phyloP scores from a whole-genome alignment of 1,140 invertebrate genomes.

The Tetramorium parvispinum region DNA sequence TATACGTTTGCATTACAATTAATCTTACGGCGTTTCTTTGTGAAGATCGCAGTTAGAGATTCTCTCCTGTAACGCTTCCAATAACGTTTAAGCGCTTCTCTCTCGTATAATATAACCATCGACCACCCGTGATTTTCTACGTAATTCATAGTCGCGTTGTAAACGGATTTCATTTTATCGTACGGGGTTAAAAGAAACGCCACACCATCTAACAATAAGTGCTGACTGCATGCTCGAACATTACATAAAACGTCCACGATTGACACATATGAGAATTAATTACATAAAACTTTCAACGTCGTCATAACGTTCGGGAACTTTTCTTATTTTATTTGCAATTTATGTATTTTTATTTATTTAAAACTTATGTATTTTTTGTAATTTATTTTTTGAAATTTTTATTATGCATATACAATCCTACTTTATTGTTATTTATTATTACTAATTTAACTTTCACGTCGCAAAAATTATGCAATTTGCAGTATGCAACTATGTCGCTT shows the following conservation, averaged over 20 bases:
- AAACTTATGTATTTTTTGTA: neutral
- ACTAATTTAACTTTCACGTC: no score
- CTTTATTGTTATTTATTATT: no score
- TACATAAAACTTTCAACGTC: neutral
- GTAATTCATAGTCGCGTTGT: neutral
- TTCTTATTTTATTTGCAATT: neutral
- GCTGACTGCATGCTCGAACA: neutral
- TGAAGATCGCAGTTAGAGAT: neutral
- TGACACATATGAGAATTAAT: slow-evolving; percentile 24
- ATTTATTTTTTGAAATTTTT: neutral
- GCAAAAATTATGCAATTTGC: no score
- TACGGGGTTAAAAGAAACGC: slow-evolving; percentile 14
- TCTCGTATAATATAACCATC: neutral
- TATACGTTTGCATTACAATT: slow-evolving; percentile 18
- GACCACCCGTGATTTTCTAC: slow-evolving; percentile 21
- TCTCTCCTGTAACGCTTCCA: neutral
- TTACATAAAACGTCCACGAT: neutral
- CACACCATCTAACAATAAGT: neutral
- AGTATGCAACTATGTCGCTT: no score
- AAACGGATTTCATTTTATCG: slow-evolving; percentile 43
- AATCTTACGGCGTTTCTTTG: slow-evolving; percentile 30
- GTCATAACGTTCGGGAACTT: neutral
- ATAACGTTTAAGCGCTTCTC: slow-evolving; percentile 17
- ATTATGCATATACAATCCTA: no score
- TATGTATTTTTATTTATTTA: neutral